Evolutionary conservation across 2,113 vertebrate genomes (phyloP), one percentile per base, ranked within the genome.

Genomic region (sheep (Ovis aries)): DNA sequence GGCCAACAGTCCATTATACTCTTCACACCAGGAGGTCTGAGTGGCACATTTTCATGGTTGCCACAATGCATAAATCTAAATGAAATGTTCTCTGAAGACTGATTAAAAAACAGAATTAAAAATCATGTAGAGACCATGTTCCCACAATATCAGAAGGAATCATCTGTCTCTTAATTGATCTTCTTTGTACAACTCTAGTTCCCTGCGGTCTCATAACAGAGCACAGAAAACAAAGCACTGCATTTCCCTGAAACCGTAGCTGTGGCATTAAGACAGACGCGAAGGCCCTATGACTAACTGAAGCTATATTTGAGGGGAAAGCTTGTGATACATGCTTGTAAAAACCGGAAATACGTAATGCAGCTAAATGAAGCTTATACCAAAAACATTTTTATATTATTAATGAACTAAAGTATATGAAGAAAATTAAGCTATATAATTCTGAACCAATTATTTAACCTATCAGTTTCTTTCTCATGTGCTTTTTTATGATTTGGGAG

Each of bases 111-210:
- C 19, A 62, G 21, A 74, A 89, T 67, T 92, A 57, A 92, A 95
- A 97, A 74, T 91, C 17, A n/a, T 86, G 33, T 81, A 40, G 23
- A 82, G 67, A 90, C 3, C 23, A 53, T 33, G 29, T 87, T 94
- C 40, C 62, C 21, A 82, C 91, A 89, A 95, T 92, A 82, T 82
- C 93, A 96, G 64, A 53, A 89, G 85, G 62, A 71, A 89, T 90
- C 13, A 40, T 62, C 43, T 77, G 33, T 81, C 40, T 86, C 48
- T 89, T 48, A 64, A 50, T 77, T 91, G 23, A 89, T 93, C 45
- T 57, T 94, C 17, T 80, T 81, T 55, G 40, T 94, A n/a, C 17
- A 89, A 64, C 33, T 36, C 5, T 60, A 62, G 36, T 55, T 81
- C 43, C 64, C 78, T 78, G 36, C 11, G 48, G 71, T 81, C 21